Base-by-base conservation (phyloP, 2,888 invertebrate genomes). In the Dasypolia templi region DNA sequence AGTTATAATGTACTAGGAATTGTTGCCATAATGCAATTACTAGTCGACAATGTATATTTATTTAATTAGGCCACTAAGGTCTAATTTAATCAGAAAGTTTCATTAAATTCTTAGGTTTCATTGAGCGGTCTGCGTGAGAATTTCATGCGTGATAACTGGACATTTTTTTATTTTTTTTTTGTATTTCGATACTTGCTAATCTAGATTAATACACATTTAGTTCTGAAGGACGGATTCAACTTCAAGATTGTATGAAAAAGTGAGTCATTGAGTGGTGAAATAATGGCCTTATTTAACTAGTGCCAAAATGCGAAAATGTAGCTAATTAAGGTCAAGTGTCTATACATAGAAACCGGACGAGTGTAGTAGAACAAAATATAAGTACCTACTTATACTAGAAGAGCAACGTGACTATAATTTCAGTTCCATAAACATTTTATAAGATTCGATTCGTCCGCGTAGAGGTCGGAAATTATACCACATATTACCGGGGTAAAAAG, bases 261-360 rank as follows among this genome's bases (percentile, higher is more conserved):
- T 68, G 76, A 75, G 29, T 79, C 64, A 68, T 12, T 44, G 19
- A 26, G 17, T 17, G 2, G 17, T 32, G 4, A 68, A 64, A 81
- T 53, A 62, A 58, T 42, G n/a, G 26, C 61, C 64, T 53, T 62
- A 65, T 46, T 58, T 53, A 49, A 29, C 49, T 39, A 75, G 55
- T n/a, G 64, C n/a, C 51, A 46, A 69, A 79, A 79, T 26, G 69
- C 44, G 44, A 69, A 68, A 65, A 69, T 32, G 44, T 46, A 11
- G 35, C 61, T 69, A 61, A 81, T 81, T 76, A 76, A 61, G 64
- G 77, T 19, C 69, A 79, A 81, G 81, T 69, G 67, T 46, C 59
- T 51, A 42, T 42, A 51, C 14, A 17, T 22, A 58, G 53, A 49
- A 51, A 49, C 39, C 11, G 55, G 55, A 29, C 39, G 17, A 39